A percentile compares a stretch with the other conserved stretches of the same genome.
phyloP scores from a whole-genome alignment of 1,140 invertebrate genomes.

The Pseudoatta argentina region DNA sequence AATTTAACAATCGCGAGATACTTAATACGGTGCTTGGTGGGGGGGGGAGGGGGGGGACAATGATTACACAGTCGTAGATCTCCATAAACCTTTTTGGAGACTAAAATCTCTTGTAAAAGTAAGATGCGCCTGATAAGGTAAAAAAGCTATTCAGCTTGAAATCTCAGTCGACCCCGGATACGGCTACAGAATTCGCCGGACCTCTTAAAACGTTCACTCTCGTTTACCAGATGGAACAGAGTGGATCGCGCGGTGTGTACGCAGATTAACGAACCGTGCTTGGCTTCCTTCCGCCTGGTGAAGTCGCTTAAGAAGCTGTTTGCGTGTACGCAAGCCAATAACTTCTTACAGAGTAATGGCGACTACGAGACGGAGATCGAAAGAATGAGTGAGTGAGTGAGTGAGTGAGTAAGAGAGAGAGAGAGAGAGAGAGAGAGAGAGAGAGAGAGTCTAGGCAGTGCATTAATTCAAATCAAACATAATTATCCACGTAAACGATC shows the following conservation, averaged over 20 bases:
- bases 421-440: background rate
- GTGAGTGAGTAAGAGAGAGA: background rate
- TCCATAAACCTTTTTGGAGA: background rate
- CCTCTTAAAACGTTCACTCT: conserved; percentile 56
- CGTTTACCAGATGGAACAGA: conserved; percentile 66
- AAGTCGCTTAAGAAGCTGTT: conserved; percentile 71
- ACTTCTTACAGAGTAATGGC: conserved; percentile 58
- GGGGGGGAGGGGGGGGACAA: background rate
- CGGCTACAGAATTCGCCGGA: background rate
- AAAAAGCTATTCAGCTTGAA: conserved; percentile 22
- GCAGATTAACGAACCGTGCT: conserved; percentile 72
- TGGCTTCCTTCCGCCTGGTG: conserved; percentile 65
- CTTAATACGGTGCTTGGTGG: background rate
- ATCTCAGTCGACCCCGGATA: background rate
- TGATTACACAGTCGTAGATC: background rate
- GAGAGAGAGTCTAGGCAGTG: background rate
- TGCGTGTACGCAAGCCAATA: conserved; percentile 65
- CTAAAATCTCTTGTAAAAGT: background rate
- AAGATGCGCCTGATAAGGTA: background rate
- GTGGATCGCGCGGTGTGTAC: conserved; percentile 63
- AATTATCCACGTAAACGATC: conserved; percentile 70
- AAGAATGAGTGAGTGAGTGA: background rate
- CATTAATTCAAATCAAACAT: conserved; percentile 73
- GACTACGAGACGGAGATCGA: background rate
- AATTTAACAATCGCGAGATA: background rate